Percentiles rank a stretch among this genome's conserved stretches.
phyloP scores from a whole-genome alignment of 2,797 vertebrate genomes.

The Naso thynnoides region DNA sequence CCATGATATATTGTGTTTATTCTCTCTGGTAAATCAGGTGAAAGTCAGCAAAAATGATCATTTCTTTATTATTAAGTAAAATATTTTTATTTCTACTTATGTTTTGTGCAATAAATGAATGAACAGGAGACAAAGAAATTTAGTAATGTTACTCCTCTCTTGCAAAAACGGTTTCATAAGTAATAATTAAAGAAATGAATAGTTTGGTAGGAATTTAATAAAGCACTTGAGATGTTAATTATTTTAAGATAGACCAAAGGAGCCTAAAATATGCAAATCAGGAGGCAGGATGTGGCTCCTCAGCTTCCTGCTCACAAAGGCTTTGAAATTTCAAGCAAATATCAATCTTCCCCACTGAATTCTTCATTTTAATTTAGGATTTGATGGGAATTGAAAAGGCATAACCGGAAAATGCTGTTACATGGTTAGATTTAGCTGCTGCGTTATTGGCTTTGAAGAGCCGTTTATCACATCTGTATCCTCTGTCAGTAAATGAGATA shows the following conservation, averaged over 20 bases:
- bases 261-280: slow-evolving; percentile 10
- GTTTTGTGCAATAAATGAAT: background rate
- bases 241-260: slow-evolving; percentile 1
- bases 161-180: background rate
- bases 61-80: background rate
- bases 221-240: background rate
- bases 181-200: background rate
- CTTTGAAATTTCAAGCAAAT: slow-evolving; percentile 11
- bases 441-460: slow-evolving; percentile 27
- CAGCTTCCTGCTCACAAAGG: background rate
- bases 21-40: background rate
- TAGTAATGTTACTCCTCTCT: background rate
- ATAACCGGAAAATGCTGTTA: slow-evolving; percentile 14
- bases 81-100: background rate
- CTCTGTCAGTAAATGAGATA: slow-evolving; percentile 19
- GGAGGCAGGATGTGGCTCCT: background rate
- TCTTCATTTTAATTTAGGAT: background rate
- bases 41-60: background rate
- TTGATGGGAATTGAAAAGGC: background rate
- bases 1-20: background rate
- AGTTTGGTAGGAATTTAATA: background rate
- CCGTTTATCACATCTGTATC: slow-evolving; percentile 4
- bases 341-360: slow-evolving; percentile 2
- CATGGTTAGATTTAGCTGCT: slow-evolving; percentile 2
- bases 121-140: background rate